Conservation (phyloP, 2,888 invertebrate genomes). For the Xanthia togata region DNA sequence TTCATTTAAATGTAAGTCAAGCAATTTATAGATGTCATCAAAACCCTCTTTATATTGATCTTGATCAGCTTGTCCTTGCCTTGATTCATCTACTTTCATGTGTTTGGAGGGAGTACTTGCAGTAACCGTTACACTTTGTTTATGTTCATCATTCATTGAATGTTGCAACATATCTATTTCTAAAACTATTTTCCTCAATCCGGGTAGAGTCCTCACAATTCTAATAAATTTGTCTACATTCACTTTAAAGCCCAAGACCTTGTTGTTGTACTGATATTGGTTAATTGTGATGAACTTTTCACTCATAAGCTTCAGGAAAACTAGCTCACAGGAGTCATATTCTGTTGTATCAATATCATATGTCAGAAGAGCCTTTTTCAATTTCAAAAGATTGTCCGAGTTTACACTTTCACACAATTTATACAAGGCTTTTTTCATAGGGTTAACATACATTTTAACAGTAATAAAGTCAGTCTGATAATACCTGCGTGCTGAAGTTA, state of each 20-base stretch:
- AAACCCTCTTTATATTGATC: constrained; percentile 68
- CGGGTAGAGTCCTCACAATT: constrained; percentile 79
- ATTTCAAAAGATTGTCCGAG: constrained; percentile 73
- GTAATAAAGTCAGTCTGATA: constrained; percentile 76
- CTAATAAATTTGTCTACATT: constrained; percentile 75
- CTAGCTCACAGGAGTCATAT: constrained; percentile 81
- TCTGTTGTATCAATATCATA: constrained; percentile 78
- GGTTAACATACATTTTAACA: constrained; percentile 76
- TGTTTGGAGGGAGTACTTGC: constrained; percentile 60
- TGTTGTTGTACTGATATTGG: constrained; percentile 65
- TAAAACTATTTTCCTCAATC: constrained; percentile 72
- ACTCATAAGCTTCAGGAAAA: constrained; percentile 83
- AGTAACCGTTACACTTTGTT: constrained; percentile 40
- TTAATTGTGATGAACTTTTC: constrained; percentile 79
- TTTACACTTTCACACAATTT: constrained; percentile 83
- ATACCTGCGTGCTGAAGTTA: constrained; percentile 73
- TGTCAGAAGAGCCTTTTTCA: constrained; percentile 79
- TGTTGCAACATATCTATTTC: constrained; percentile 76
- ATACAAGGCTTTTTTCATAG: constrained; percentile 82
- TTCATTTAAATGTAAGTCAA: constrained; percentile 72
- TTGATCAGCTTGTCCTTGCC: constrained; percentile 33
- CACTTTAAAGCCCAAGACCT: constrained; percentile 64
- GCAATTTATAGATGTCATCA: constrained; percentile 71
- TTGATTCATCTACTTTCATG: constrained; percentile 58
- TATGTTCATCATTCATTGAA: constrained; percentile 66